A percentile compares a stretch with the other conserved stretches of the same genome.
These are phyloP conservation scores for Lateolabrax maculatus DNA, from an alignment of 2,797 vertebrate genomes.

Conservation along the genomic window DNA sequence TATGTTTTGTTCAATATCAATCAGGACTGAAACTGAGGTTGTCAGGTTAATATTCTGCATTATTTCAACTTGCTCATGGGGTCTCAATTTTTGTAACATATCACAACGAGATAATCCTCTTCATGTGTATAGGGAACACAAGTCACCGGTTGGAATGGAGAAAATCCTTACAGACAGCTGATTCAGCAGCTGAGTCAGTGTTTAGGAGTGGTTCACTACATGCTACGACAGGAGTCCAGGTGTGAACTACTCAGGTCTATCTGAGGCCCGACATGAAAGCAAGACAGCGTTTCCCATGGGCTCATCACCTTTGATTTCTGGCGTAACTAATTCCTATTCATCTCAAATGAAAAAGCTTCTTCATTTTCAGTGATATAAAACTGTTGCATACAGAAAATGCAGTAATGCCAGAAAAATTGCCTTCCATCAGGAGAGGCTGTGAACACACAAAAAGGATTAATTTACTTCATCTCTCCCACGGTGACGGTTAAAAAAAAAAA, in stretches of 20 bases:
- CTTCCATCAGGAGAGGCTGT: not conserved
- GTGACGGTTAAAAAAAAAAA: not conserved
- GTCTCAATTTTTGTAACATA: not conserved
- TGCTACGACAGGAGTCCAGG: conserved; percentile 8
- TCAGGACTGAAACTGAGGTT: not conserved
- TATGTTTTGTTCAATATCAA: not conserved
- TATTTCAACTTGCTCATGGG: not conserved
- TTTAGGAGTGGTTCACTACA: conserved; percentile 30
- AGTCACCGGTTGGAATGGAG: not conserved
- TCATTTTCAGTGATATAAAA: not conserved
- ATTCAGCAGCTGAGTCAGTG: not conserved
- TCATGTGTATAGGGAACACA: not conserved
- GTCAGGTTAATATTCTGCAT: too few relatives aligned
- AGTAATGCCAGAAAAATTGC: not conserved
- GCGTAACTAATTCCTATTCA: not conserved
- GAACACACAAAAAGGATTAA: not conserved
- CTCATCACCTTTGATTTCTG: not conserved
- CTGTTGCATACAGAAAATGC: not conserved
- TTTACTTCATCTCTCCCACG: not conserved
- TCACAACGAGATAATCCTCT: not conserved
- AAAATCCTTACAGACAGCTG: not conserved
- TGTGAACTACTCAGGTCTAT: conserved; percentile 45
- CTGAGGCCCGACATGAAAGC: not conserved
- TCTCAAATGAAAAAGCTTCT: not conserved
- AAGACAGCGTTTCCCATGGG: conserved; percentile 2